Base-by-base conservation (phyloP, 1,140 invertebrate genomes). In the Pissodes strobi region DNA sequence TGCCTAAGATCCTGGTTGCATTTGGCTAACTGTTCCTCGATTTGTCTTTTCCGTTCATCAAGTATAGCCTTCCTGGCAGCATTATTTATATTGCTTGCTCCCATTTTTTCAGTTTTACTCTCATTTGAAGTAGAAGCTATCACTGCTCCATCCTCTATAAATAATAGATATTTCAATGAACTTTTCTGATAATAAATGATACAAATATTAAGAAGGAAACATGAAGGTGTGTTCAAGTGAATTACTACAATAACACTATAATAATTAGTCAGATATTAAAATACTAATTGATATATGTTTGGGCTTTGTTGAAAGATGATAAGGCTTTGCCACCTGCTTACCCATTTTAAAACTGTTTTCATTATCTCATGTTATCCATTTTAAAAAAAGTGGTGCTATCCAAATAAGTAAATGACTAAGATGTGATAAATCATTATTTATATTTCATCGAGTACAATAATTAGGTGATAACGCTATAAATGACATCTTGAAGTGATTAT, bases 1-100 rank as follows among this genome's bases (percentile, higher is more conserved):
- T 81, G 80, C 75, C 88, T 88, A 5, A 94, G 77, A 76, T 93
- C 90, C 70, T 84, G 85, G 65, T 86, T 87, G 67, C 89, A 88
- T 70, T 87, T 86, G 17, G 80, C 77, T 52, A 94, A 79, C 49
- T 67, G 62, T 53, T 77, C 76, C 69, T 79, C 75, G 38, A 79
- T 69, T 18, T 66, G 62, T 55, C 75, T 76, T 64, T 76, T 78
- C 21, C 74, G 55, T 60, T 75, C 73, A 58, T 75, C 72, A 48
- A 79, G 67, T 45, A 68, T 46, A 15, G 68, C 69, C 52, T 75
- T 64, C 55, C 72, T 70, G 56, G 73, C 59, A 48, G 64, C 52
- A 67, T 74, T 76, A 10, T 70, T 62, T 69, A 76, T 76, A 52
- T 68, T 72, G 15, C 66, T 70, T 15, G 77, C 75, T 13, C 74